These are phyloP conservation scores for Harlomillsia oculata DNA, from an alignment of 1,140 invertebrate genomes.

Conservation along the genomic window DNA sequence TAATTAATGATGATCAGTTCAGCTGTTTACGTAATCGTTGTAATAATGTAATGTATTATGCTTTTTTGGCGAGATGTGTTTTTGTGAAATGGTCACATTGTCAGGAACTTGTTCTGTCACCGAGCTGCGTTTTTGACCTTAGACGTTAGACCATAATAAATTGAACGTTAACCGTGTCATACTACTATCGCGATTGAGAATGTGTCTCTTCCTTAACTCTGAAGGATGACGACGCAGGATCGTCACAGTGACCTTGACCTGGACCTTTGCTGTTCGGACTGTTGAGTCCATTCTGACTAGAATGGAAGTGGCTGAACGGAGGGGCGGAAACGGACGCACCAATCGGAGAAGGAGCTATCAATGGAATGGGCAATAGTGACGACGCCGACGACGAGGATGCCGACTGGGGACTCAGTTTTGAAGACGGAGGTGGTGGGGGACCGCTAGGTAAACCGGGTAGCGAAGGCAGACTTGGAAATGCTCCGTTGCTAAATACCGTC, in stretches of 20 bases:
- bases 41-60: too few relatives aligned
- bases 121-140: too few relatives aligned
- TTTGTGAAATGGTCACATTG: too few relatives aligned
- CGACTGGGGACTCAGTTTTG: neutral
- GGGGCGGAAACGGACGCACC: slow-evolving; percentile 1
- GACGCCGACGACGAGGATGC: slow-evolving; percentile 16
- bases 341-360: slow-evolving; percentile 17
- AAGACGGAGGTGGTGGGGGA: neutral
- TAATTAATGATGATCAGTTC: too few relatives aligned
- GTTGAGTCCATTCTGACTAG: slow-evolving; percentile 35
- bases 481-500: slow-evolving; percentile 22
- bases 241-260: neutral
- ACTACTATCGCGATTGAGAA: slow-evolving; percentile 21
- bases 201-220: slow-evolving; percentile 19
- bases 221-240: neutral
- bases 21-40: too few relatives aligned
- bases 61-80: too few relatives aligned
- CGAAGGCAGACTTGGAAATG: slow-evolving; percentile 19
- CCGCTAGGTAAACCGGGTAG: slow-evolving; percentile 7
- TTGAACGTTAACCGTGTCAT: neutral
- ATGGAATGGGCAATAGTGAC: slow-evolving; percentile 20
- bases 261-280: slow-evolving; percentile 24
- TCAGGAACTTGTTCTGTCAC: too few relatives aligned
- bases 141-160: neutral
- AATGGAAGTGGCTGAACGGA: slow-evolving; percentile 19